phyloP scores from a whole-genome alignment of 1,140 invertebrate species.

The Gonatopus flavifemur region DNA sequence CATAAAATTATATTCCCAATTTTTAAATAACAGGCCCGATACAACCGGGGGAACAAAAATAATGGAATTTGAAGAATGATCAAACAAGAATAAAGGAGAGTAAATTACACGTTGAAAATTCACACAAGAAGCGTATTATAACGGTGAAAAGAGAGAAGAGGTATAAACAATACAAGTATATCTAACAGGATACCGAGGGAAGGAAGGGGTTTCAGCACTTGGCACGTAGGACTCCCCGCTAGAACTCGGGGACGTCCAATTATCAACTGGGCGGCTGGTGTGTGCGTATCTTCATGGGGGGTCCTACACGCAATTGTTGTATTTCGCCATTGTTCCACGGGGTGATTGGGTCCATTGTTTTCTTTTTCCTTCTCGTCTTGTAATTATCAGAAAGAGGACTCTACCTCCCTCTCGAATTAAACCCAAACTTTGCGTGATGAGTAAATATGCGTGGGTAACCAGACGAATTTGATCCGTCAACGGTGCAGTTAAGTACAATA shows the following conservation, averaged over 20 bases:
- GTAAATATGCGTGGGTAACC: too few species aligned
- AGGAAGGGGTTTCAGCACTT: conserved; percentile 51
- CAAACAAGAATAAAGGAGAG: too few species aligned
- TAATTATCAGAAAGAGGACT: conserved; percentile 44
- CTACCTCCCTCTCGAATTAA: too few species aligned
- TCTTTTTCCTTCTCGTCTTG: conserved; percentile 33
- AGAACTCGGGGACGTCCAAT: conserved; percentile 52
- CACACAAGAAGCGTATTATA: conserved; percentile 14
- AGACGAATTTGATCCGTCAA: too few species aligned
- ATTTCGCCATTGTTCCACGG: conserved; percentile 52
- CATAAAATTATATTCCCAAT: too few species aligned
- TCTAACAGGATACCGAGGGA: conserved; percentile 11
- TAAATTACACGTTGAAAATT: too few species aligned
- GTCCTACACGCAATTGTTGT: conserved; percentile 58
- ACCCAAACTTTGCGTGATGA: too few species aligned
- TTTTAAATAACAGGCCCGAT: too few species aligned
- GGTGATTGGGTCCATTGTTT: conserved; percentile 57
- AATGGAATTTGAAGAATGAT: too few species aligned
- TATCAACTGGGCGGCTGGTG: conserved; percentile 52
- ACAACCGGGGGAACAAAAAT: too few species aligned
- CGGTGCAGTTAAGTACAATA: too few species aligned
- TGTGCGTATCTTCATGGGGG: conserved; percentile 56
- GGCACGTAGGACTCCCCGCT: conserved; percentile 51
- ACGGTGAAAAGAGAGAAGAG: conserved; percentile 17
- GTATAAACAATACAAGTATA: conserved; percentile 47